Evolutionary conservation across 2,113 vertebrate genomes (phyloP), one percentile per base, ranked within the genome.

Genomic region (Cacatua alba): DNA sequence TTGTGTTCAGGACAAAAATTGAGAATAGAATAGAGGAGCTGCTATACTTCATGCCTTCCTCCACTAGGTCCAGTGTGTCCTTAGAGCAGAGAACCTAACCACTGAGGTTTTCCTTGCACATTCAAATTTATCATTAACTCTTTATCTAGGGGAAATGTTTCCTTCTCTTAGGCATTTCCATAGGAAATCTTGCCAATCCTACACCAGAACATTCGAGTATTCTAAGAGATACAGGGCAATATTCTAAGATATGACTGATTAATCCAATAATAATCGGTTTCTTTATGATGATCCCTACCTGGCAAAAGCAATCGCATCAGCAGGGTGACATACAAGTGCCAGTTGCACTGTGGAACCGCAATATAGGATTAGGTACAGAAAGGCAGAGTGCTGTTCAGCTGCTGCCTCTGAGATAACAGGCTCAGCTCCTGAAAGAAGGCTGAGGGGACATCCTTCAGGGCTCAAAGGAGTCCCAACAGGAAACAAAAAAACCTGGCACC

Each of bases 141-240:
- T 67, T 95, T 95, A 94, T 93, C 94, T 69, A 89, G 20, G 46
- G 60, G 43, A 85, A 96, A 95, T 68, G 65, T 74, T 85, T 86
- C 88, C 48, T 93, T 77, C 74, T 86, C 65, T 70, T 53, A 83
- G 41, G 75, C 51, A 93, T 87, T 94, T 95, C 64, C 62, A 90
- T 14, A 74, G 37, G 43, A 94, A 94, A 87, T 70, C 41, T 88
- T 92, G 53, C 67, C 93, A 94, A 80, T 63, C 25, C 64, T 82
- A 69, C n/a, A 85, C 25, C 69, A 85, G 77, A 85, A 57, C 63
- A 78, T 2, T 60, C 37, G 46, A 75, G 26, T 78, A 63, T 7
- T 64, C 2, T 7, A 88, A 92, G 62, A 85, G 79, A 69, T 4
- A 7, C 20, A 83, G 11, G 18, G 33, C 57, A 88, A 62, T 57